Base-by-base conservation (phyloP, 2,888 invertebrate species). In the Scelioninae gen. 2 region DNA sequence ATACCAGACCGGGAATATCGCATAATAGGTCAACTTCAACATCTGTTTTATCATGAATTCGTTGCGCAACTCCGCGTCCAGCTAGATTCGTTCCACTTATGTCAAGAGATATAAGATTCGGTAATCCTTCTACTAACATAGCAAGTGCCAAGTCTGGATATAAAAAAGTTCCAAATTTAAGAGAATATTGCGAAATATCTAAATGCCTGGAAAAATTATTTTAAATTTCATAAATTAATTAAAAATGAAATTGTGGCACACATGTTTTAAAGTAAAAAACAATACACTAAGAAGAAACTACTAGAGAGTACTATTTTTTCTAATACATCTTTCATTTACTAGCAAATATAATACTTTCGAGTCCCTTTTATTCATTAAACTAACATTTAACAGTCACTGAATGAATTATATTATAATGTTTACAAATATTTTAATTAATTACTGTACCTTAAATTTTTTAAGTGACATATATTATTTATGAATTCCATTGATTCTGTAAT, bases 11-110 rank as follows among this genome's bases (percentile, higher is more conserved):
- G 3, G 95, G 95, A 81, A 98, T 97, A 84, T 96, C 94, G 76
- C 93, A 90, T 25, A 80, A 69, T 25, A 77, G 73, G 39, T 75
- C 77, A n/a, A 39, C 69, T 60, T 77, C 50, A 10, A 58, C 37
- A 7, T 78, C 67, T 3, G 60, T 76, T 43, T 71, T 60, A 15
- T 79, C 77, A 3, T 76, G 50, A 46, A 84, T 84, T 73, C 87
- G 87, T 82, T 89, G 88, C 10, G 92, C 92, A 19, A 93, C 92
- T 46, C 95, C 95, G 58, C 91, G 91, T 10, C 97, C 96, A 37
- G 97, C 96, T 76, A 98, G 88, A 88, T 98, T 97, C 13, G 98
- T 98, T 10, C 97, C 97, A 2, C 97, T 96, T 83, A 98, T 96
- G 87, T 98, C 98, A 79, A 98, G 87, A 18, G 94, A 94, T 39